Conservation (phyloP, 1,140 invertebrate species). For the Drosophila santomea region DNA sequence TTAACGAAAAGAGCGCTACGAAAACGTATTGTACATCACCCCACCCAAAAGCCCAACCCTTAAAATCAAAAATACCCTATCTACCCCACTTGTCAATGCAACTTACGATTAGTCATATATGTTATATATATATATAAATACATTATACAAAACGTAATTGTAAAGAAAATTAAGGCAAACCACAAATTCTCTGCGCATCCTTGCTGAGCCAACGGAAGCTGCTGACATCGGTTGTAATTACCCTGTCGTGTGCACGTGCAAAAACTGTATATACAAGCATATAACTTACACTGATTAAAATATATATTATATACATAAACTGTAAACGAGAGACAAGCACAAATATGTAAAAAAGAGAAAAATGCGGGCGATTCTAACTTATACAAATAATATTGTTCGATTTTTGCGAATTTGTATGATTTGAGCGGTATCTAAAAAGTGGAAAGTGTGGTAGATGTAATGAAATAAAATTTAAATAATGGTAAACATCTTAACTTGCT, state of each 20-base stretch:
- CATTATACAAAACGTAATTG: conserved; percentile 46
- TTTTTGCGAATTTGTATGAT: conserved; percentile 48
- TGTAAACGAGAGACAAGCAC: conserved; percentile 30
- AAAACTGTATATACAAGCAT: conserved; percentile 61
- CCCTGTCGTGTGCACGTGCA: conserved; percentile 60
- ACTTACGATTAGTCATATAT: conserved; percentile 54
- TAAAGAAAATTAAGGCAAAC: conserved; percentile 34
- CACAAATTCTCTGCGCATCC: conserved; percentile 47
- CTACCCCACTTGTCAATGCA: conserved; percentile 58
- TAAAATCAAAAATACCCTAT: conserved; percentile 11
- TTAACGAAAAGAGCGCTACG: conserved; percentile 29
- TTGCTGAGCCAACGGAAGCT: conserved; percentile 40
- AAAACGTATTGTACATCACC: conserved; percentile 64
- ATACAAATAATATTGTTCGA: conserved; percentile 42
- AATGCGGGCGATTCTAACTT: conserved; percentile 4
- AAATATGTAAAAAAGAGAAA: conserved; percentile 29
- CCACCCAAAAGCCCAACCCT: conserved; percentile 19
- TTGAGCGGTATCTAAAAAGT: conserved; percentile 23
- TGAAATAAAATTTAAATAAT: conserved; percentile 41
- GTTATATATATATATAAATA: conserved; percentile 5
- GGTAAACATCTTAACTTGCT: conserved; percentile 2
- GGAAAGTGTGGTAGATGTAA: conserved; percentile 9
- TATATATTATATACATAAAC: conserved; percentile 25
- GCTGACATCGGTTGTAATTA: conserved; percentile 65
- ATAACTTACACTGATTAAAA: conserved; percentile 39